Evolutionary conservation across 2,797 vertebrate genomes (phyloP).

Genomic region (Mus spretus): DNA sequence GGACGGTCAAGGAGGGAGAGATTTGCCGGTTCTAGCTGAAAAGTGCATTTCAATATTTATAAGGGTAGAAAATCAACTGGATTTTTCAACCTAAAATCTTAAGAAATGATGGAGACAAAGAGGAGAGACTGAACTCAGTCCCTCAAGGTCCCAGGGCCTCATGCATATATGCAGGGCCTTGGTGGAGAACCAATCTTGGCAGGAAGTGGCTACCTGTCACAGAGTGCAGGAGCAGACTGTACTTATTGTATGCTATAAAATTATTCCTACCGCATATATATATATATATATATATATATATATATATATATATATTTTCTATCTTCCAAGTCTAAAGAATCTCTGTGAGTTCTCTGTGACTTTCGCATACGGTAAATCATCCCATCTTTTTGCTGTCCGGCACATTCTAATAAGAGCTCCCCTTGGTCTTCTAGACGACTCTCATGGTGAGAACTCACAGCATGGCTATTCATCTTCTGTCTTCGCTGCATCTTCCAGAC

Average conservation of each 20-base stretch:
- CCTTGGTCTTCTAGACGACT: constrained; percentile 1
- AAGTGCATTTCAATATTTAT: constrained; percentile 70
- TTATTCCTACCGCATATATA: background rate
- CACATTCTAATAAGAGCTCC: constrained; percentile 74
- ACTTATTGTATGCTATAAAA: constrained; percentile 14
- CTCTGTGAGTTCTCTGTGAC: background rate
- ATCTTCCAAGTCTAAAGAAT: constrained; percentile 13
- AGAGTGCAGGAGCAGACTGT: background rate
- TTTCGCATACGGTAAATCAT: constrained; percentile 31
- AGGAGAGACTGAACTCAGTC: background rate
- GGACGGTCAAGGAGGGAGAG: background rate
- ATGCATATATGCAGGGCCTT: background rate
- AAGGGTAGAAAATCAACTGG: constrained; percentile 64
- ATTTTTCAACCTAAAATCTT: constrained; percentile 56
- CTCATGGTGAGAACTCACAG: constrained; percentile 3
- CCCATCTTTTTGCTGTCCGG: background rate
- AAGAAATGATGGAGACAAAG: constrained; percentile 60
- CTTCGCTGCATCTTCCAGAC: background rate
- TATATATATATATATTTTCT: background rate
- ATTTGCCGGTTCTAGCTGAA: background rate
- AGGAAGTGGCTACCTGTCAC: background rate
- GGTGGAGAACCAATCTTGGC: background rate
- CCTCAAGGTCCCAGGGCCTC: background rate
- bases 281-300: too few species aligned
- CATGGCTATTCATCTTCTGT: constrained; percentile 44